A percentile compares a stretch with the other conserved stretches of the same genome.
These are phyloP conservation scores for Masnerella sp. DNA, from an alignment of 2,888 invertebrate genomes.

Conservation along the genomic window DNA sequence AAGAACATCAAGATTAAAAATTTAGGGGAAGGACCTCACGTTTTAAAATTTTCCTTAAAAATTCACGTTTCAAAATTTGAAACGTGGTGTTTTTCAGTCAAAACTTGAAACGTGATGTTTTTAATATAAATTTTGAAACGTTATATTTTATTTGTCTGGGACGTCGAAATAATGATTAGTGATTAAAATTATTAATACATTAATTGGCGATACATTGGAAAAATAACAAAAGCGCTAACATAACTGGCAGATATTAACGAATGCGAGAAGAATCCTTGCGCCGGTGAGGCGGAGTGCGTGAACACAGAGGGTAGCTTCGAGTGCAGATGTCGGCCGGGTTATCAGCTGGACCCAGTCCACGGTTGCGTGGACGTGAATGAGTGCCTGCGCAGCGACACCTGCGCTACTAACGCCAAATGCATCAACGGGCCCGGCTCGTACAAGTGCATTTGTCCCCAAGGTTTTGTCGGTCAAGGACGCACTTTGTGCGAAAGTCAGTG, in stretches of 20 bases:
- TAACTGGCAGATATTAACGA: conserved; percentile 84
- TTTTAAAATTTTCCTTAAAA: no score
- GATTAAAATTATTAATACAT: no score
- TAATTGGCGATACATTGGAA: no score
- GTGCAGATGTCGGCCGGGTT: conserved; percentile 86
- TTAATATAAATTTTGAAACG: no score
- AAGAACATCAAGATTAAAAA: no score
- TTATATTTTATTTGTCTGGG: no score
- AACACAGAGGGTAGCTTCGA: conserved; percentile 87
- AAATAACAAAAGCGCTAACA: conserved; percentile 60
- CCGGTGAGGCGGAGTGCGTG: conserved; percentile 84
- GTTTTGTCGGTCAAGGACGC: conserved; percentile 87
- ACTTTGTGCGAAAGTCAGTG: conserved; percentile 88
- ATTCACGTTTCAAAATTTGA: no score
- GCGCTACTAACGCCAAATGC: conserved; percentile 88
- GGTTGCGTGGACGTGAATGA: conserved; percentile 87
- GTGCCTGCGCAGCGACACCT: conserved; percentile 83
- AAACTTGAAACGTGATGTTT: no score
- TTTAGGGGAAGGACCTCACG: no score
- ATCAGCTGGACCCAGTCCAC: conserved; percentile 81
- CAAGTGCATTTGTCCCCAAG: conserved; percentile 87
- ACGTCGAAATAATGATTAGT: no score
- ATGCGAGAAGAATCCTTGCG: conserved; percentile 84
- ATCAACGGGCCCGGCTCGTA: conserved; percentile 89
- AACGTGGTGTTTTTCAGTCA: no score